phyloP scores from a whole-genome alignment of 2,888 invertebrate species.

The Temnothorax ravouxi region DNA sequence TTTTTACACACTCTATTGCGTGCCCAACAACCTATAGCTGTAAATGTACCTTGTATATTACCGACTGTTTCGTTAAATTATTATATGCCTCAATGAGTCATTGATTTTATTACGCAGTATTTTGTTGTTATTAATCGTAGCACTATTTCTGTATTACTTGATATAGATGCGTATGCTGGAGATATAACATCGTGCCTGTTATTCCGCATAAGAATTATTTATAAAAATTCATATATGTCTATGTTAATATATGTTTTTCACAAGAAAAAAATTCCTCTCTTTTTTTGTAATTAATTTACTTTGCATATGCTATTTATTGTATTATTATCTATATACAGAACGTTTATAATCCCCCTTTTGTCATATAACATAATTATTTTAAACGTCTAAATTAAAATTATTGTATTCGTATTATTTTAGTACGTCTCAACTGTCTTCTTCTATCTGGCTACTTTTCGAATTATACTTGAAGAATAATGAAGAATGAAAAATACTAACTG shows the following conservation, averaged over 20 bases:
- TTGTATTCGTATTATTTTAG: slow-evolving; percentile 24
- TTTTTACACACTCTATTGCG: slow-evolving; percentile 23
- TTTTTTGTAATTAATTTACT: neutral
- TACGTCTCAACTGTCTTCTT: slow-evolving; percentile 36
- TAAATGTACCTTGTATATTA: slow-evolving; percentile 20
- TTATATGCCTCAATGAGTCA: slow-evolving; percentile 36
- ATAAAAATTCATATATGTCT: neutral
- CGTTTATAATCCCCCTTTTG: neutral
- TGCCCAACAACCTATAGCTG: neutral
- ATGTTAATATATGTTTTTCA: neutral
- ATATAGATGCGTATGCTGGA: neutral
- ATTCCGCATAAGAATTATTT: neutral
- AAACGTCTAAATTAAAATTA: neutral
- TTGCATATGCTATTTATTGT: neutral
- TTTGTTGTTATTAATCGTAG: neutral
- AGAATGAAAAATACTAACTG: neutral
- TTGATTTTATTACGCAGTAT: slow-evolving; percentile 11
- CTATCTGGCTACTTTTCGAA: slow-evolving; percentile 28
- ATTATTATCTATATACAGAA: neutral
- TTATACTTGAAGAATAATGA: slow-evolving; percentile 11
- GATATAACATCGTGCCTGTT: neutral
- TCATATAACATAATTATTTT: neutral
- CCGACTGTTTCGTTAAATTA: slow-evolving; percentile 44
- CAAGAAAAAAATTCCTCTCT: too few species aligned
- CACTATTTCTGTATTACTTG: slow-evolving; percentile 7